Evolutionary conservation across 2,113 vertebrate species (phyloP).

Genomic region (Cyprinus carpio): DNA sequence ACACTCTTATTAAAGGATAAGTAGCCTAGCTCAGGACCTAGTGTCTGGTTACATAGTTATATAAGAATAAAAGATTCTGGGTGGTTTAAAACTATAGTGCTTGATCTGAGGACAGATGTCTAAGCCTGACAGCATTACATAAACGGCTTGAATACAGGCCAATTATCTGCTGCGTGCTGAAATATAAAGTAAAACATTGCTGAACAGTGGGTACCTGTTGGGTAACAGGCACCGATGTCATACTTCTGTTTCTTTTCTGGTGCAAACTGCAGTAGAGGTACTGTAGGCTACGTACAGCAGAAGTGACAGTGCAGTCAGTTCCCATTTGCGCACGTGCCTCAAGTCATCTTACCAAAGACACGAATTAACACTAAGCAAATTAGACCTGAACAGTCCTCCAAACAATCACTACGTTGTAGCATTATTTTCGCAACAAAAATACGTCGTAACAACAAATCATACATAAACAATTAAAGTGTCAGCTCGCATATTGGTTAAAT

Average conservation of each 20-base stretch:
- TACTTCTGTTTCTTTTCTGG: constrained; percentile 46
- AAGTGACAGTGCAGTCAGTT: too few relatives aligned
- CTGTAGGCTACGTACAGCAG: too few relatives aligned
- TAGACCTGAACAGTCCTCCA: background rate
- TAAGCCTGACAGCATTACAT: background rate
- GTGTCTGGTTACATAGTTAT: too few relatives aligned
- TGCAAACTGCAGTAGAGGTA: too few relatives aligned
- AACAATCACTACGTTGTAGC: background rate
- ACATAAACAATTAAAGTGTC: background rate
- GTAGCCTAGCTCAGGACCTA: too few relatives aligned
- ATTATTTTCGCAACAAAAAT: background rate
- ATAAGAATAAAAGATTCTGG: background rate
- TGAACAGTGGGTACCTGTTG: constrained; percentile 27
- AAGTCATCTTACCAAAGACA: constrained; percentile 15
- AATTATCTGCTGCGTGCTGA: constrained; percentile 5
- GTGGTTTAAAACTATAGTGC: background rate
- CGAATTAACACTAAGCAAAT: constrained; percentile 30
- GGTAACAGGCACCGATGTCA: constrained; percentile 17
- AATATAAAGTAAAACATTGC: constrained; percentile 1
- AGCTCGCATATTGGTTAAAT: background rate
- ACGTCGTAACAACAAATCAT: too few relatives aligned
- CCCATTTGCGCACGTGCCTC: background rate
- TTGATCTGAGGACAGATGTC: too few relatives aligned
- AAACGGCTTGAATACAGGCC: background rate
- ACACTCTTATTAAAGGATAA: background rate